Evolutionary conservation across 2,888 invertebrate species (phyloP), one percentile per base, ranked within the genome.

Genomic region (Mythimna loreyi): DNA sequence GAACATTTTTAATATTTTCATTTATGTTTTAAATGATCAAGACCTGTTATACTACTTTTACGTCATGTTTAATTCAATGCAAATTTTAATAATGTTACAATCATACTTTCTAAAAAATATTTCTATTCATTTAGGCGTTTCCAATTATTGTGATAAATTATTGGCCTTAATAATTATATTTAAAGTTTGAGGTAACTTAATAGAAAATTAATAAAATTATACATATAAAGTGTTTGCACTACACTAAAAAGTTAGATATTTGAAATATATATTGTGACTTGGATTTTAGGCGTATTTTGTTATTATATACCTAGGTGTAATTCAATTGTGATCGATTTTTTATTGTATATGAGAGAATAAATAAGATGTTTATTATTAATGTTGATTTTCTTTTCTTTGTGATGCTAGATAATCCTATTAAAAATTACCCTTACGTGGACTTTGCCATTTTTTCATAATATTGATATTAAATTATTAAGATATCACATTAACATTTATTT

Each of bases 261-360:
- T 66, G 2, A 79, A 72, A 56, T 57, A 70, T 59, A 72, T 74
- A 72, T 68, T 72, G 79, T 84, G 84, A 75, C 79, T 82, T 83
- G 81, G 69, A 78, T 62, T 60, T 58, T 79, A 81, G 72, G 73
- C 25, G 56, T 69, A 72, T 57, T 68, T 70, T 78, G 73, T 84
- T 83, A 75, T 79, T 75, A 68, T 81, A 82, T 86, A 40, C 40
- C 16, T 40, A 85, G 80, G 81, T 75, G 53, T 82, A 79, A 77
- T 80, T 76, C 61, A 77, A 88, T 85, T 87, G 88, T 89, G 88
- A 88, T 88, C 80, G 64, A 81, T 84, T 82, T 83, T 82, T 83
- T 81, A 84, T 80, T 87, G 80, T 87, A 85, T 85, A 82, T 86
- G 76, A 84, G 84, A 87, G 82, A 89, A 86, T 88, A 89, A 89